Evolutionary conservation across 2,113 vertebrate species (phyloP), one percentile per base, ranked within the genome.

Genomic region (Pelecanoides urinatrix): DNA sequence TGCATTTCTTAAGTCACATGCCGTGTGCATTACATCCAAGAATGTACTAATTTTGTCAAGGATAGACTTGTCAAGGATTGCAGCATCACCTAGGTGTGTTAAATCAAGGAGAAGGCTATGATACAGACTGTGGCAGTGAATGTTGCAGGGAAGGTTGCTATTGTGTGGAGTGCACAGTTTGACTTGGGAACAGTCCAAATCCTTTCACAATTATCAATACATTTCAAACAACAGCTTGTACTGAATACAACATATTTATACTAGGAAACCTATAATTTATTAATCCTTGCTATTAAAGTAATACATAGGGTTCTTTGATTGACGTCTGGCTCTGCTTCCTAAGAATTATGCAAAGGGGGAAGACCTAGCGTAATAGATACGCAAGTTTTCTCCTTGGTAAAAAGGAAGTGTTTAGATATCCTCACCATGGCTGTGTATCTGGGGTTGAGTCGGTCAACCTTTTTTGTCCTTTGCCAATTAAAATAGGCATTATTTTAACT

Each of bases 201-300:
- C 23, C 21, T 94, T 95, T 68, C 44, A 65, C 70, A 75, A 36
- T 88, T 88, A 86, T 91, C 76, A 85, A 42, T 86, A 91, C 2
- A 1, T 92, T 94, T 94, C 66, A 91, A 93, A 92, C 40, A 89
- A 76, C 70, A 92, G 66, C 61, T 89, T 81, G 34, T 86, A 63
- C 88, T 89, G 91, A 89, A 85, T 49, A 47, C 67, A 52, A 0
- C 15, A 26, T 94, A 86, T 94, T 93, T 94, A 77, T 93, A 72
- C 52, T 20, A 61, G 49, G 55, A 96, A 95, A 94, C 83, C 79
- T 94, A 36, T 92, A 95, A 96, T 96, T 95, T 96, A 84, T 92
- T 95, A 96, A 91, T 95, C 62, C 90, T 89, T 92, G 73, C 65
- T 81, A 89, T 96, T 96, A 96, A 94, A 72, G 80, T 92, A 94